A percentile compares a stretch with the other conserved stretches of the same genome.
Evolutionary conservation across 2,113 vertebrate species (phyloP).

Genomic region (Alaudala cheleensis): DNA sequence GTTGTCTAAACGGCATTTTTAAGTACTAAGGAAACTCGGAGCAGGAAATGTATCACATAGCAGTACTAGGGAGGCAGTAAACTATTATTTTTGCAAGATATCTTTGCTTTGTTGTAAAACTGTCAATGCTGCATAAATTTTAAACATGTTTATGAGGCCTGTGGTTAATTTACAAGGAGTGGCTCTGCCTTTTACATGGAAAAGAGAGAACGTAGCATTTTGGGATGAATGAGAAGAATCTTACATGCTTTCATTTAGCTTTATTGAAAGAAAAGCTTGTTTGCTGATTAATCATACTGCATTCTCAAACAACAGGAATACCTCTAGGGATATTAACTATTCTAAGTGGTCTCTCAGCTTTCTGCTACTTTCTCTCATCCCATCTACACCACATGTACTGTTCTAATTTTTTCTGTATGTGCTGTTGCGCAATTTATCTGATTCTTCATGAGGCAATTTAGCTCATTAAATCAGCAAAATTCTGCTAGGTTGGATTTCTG

Average conservation of each 20-base stretch:
- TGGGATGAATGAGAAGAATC: background rate
- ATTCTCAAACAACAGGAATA: background rate
- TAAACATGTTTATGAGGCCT: background rate
- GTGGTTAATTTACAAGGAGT: background rate
- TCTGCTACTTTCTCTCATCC: background rate
- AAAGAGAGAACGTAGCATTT: background rate
- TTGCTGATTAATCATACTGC: background rate
- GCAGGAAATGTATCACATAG: background rate
- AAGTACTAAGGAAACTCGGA: background rate
- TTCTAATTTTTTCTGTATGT: background rate
- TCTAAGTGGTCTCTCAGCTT: background rate
- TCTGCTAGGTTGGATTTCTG: background rate
- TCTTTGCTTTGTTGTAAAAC: background rate
- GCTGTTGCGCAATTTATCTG: background rate
- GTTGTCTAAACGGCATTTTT: background rate
- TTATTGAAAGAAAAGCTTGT: background rate
- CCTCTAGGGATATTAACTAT: background rate
- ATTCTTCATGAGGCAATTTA: background rate
- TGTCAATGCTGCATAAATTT: background rate
- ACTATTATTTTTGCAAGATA: background rate
- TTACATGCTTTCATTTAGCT: background rate
- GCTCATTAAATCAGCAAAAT: background rate
- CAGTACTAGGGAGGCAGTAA: background rate
- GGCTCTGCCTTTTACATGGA: background rate
- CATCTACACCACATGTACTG: background rate